Evolutionary conservation across 2,888 invertebrate genomes (phyloP).

Genomic region (Drosophila neutralis): DNA sequence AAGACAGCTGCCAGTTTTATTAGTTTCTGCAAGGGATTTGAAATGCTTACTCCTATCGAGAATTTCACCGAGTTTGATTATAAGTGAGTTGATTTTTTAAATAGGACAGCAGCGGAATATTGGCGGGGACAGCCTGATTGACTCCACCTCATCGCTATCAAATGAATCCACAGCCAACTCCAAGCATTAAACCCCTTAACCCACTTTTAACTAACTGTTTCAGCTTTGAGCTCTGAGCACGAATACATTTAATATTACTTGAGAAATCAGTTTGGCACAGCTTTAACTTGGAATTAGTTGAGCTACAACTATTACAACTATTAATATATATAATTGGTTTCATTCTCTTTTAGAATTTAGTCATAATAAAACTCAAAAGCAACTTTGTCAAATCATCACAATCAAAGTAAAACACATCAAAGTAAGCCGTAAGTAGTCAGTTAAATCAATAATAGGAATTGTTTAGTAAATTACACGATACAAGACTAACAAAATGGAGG

Average conservation of each 20-base stretch:
- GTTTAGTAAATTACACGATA: conserved; percentile 14
- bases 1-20: background rate
- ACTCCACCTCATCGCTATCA: background rate
- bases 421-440: conserved; percentile 9
- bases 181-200: background rate
- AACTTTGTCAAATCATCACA: background rate
- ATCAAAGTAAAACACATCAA: background rate
- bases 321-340: background rate
- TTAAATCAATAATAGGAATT: conserved; percentile 6
- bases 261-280: background rate
- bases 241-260: background rate
- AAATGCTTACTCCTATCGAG: background rate
- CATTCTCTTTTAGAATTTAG: background rate
- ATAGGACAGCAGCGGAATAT: background rate
- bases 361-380: background rate
- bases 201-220: background rate
- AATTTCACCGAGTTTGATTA: background rate
- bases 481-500: conserved; percentile 38
- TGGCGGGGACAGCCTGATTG: background rate
- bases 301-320: background rate
- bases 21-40: background rate
- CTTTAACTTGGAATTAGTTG: background rate
- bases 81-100: background rate
- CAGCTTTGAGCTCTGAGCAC: background rate
- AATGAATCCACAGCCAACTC: background rate